Base-by-base conservation (phyloP, 2,797 vertebrate genomes). In the Anableps anableps region DNA sequence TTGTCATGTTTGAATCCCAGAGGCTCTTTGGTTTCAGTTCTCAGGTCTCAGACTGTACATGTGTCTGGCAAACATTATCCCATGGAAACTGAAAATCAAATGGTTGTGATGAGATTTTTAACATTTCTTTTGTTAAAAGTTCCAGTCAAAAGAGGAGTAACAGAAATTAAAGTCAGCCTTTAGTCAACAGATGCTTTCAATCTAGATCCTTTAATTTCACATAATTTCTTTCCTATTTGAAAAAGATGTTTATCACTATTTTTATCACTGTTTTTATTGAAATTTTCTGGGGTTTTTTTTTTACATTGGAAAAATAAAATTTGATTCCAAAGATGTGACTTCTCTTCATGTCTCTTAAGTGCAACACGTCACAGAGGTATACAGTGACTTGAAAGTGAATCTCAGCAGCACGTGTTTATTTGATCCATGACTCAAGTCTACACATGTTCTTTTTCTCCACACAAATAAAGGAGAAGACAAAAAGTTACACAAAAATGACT, bases 1-100 rank as follows among this genome's bases (percentile, higher is more conserved):
- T 85, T 91, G 88, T 92, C 85, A 83, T 58, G 53, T 83, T 85
- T 82, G 85, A 90, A 89, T 89, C 82, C 81, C 5, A 1, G 43
- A 34, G 51, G 82, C 68, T 81, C 79, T 78, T 80, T 77, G 78
- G 76, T 90, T 31, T 83, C 86, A 78, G 85, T 85, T 92, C 79
- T 76, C 68, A 58, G 71, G 16, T 81, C 76, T 88, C 80, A 82
- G 78, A 11, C 74, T 76, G 74, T n/a, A 78, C 79, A 53, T 14
- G 36, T 55, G 62, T 83, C 43, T 76, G n/a, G 8, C 60, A 53
- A 83, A 82, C 31, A 72, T 1, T 10, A 29, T 66, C 31, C 50
- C 29, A 3, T 75, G 45, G 10, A 76, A 77, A 64, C 79, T 45
- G 0, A 72, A 76, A 31, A 73, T 85, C 23, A 58, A 50, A 80